These are phyloP conservation scores for Montifringilla adamsi DNA, from an alignment of 2,113 vertebrate genomes.

Conservation along the genomic window DNA sequence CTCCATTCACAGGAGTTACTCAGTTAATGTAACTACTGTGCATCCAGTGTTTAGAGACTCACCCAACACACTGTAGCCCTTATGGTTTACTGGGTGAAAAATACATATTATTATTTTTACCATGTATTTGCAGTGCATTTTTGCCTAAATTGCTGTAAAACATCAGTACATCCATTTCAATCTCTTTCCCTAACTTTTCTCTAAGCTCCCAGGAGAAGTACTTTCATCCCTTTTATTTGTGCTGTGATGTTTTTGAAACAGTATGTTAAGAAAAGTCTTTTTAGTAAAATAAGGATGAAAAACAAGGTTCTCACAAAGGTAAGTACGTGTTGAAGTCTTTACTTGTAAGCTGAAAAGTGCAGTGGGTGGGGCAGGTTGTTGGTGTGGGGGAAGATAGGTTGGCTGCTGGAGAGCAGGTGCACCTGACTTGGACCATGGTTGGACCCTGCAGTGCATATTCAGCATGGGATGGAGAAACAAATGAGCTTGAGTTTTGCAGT, in stretches of 20 bases:
- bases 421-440: not conserved
- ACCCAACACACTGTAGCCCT: not conserved
- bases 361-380: not conserved
- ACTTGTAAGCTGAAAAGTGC: not conserved
- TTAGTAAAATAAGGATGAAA: not conserved
- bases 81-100: not conserved
- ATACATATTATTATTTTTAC: not conserved
- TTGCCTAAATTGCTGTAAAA: not conserved
- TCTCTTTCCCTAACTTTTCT: not conserved
- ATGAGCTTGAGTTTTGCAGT: not conserved
- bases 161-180: not conserved
- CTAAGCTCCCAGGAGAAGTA: not conserved
- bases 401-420: not conserved
- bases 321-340: not conserved
- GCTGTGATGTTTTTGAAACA: not conserved
- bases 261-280: not conserved
- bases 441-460: not conserved
- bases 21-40: not conserved
- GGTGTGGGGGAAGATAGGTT: not conserved
- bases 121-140: not conserved
- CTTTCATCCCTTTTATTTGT: not conserved
- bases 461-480: not conserved
- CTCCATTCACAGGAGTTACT: not conserved
- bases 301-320: not conserved
- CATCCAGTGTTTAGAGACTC: not conserved